Conservation (phyloP, 2,888 invertebrate species). For the Malachius bipustulatus region DNA sequence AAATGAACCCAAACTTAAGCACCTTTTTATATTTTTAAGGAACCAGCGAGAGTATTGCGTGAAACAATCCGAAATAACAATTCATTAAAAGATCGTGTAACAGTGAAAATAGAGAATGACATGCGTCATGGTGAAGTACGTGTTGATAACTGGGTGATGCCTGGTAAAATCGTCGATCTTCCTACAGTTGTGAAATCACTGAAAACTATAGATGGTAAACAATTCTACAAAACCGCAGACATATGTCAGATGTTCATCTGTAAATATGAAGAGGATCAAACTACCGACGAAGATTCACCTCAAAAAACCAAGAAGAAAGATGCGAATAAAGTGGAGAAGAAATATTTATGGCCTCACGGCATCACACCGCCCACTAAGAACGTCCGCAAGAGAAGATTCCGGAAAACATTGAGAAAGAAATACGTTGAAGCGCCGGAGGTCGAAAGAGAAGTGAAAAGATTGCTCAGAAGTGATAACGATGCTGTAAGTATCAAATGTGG, state of each 20-base stretch:
- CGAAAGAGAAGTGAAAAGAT: conserved; percentile 91
- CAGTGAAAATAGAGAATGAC: conserved; percentile 77
- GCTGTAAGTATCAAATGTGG: conserved; percentile 62
- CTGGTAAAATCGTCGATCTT: conserved; percentile 80
- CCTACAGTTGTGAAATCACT: conserved; percentile 86
- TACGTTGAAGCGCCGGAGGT: conserved; percentile 95
- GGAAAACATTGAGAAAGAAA: conserved; percentile 93
- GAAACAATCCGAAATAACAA: conserved; percentile 69
- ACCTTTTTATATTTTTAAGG: conserved; percentile 32
- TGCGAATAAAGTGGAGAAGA: conserved; percentile 69
- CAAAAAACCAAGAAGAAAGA: conserved; percentile 75
- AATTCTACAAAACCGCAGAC: conserved; percentile 96
- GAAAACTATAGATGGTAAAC: conserved; percentile 93
- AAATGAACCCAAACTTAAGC: no score
- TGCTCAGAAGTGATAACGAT: conserved; percentile 85
- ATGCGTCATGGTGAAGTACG: conserved; percentile 80
- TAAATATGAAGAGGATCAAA: conserved; percentile 74
- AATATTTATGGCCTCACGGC: conserved; percentile 91
- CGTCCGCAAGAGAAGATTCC: conserved; percentile 79
- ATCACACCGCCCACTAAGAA: conserved; percentile 94
- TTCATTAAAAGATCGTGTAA: conserved; percentile 70
- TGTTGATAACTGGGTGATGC: conserved; percentile 78
- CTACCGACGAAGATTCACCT: conserved; percentile 66
- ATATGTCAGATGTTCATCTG: conserved; percentile 87
- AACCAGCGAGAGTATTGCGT: conserved; percentile 60